Evolutionary conservation across 2,888 invertebrate genomes (phyloP), one percentile per base, ranked within the genome.

Genomic region (Tuta absoluta): DNA sequence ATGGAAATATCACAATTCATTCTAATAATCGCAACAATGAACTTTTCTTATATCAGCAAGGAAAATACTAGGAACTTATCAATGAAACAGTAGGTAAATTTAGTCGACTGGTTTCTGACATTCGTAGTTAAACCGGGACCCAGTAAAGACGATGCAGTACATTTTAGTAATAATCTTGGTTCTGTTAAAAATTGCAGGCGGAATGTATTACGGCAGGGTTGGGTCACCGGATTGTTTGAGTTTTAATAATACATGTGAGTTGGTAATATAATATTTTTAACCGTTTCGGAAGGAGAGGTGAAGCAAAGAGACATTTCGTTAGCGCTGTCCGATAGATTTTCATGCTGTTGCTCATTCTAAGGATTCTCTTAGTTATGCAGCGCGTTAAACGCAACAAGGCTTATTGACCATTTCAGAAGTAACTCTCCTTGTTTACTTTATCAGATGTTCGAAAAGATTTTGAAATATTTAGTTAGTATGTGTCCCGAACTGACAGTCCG

Each of bases 161-260:
- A 10, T 72, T 2, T 38, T 82, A 3, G 7, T 56, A 5, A 14
- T 28, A 5, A 28, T 10, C n/a, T n/a, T 56, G 4, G 24, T 24
- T 28, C 1, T 56, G 11, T 7, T 56, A 2, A 56, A 33, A 56
- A 24, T n/a, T 28, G n/a, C 17, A n/a, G 73, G 78, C 10, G 67
- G 79, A 0, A 60, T 74, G 64, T 86, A 85, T 64, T 88, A 84
- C 62, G 85, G 80, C 0, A 77, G 65, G 66, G 78, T 89, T 11
- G 85, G 85, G 0, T 72, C 69, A 45, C 67, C 69, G 10, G 83
- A 80, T 1, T 89, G 89, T 58, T 74, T 89, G 2, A 75, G 72
- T 56, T 89, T 71, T 68, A 90, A 90, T 69, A 73, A 75, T 41
- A 87, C 87, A 37, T 90, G 89, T 90, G 68, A 88, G 89, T 89